phyloP scores from a whole-genome alignment of 2,797 vertebrate genomes.

The Clarias fuscus region DNA sequence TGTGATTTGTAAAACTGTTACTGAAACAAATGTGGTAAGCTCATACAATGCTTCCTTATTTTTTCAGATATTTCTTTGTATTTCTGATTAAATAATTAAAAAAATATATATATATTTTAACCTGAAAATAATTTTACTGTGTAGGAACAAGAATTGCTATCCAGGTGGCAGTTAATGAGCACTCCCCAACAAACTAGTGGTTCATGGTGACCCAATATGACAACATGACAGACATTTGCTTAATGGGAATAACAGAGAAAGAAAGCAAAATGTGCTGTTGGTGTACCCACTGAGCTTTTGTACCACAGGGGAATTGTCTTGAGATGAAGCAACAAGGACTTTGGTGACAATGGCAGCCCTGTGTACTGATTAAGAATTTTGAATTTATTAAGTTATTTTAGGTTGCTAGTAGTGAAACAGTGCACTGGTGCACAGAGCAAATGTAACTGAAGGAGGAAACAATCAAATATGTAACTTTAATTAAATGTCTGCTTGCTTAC shows the following conservation, averaged over 20 bases:
- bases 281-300: conserved; percentile 8
- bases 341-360: not conserved
- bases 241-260: not conserved
- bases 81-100: no score
- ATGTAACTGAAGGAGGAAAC: not conserved
- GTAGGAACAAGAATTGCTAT: not conserved
- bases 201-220: not conserved
- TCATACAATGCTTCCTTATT: not conserved
- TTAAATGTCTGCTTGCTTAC: not conserved
- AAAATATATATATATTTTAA: no score
- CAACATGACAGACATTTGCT: conserved; percentile 1
- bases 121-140: not conserved
- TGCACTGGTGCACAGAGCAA: not conserved
- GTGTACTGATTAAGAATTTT: conserved; percentile 21
- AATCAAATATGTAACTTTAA: not conserved
- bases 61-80: not conserved
- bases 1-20: not conserved
- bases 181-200: not conserved
- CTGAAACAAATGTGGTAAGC: not conserved
- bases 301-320: conserved; percentile 15
- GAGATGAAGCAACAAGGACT: not conserved
- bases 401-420: not conserved
- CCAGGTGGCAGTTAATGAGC: not conserved
- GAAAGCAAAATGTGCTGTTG: not conserved
- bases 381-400: conserved; percentile 18